Base-by-base conservation (phyloP, 2,888 invertebrate species). In the Idaea biselata region DNA sequence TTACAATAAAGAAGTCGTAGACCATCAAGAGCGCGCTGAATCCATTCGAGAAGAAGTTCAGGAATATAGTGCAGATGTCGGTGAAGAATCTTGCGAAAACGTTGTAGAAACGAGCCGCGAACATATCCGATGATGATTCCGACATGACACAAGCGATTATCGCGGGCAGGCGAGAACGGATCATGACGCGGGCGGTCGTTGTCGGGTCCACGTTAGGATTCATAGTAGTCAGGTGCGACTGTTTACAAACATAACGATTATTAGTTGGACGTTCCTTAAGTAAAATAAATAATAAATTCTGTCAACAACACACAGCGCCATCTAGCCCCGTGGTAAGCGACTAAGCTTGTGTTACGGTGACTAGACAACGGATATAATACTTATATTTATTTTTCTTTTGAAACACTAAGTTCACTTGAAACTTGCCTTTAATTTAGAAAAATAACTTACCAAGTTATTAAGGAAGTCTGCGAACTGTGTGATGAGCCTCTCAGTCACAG, bases 41-140 rank as follows among this genome's bases (percentile, higher is more conserved):
- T 0, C 82, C 83, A 1, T 83, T 73, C 0, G 64, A 63, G 66
- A 85, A 83, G 64, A 81, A 79, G 63, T 77, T 70, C 0, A 74
- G 68, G 11, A 88, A 65, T 1, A 88, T 72, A 0, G 82, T 71
- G 68, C 87, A 87, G 33, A 87, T 60, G 58, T 89, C 88, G 1
- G 70, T 75, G 73, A 79, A 87, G 16, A 88, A 71, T 0, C 82
- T 72, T 1, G 78, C 62, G 67, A 85, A 79, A 14, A 83, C 71
- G 1, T 74, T 64, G 67, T 85, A 88, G 78, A 86, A 87, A 0
- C 84, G 76, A 0, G 79, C 68, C 0, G 77, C 73, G 63, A 78
- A 78, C 62, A 67, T 53, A 0, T 81, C 83, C 0, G 70, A 72
- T 16, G 60, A 54, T 0, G 74, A 70, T 0, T 82, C 79, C 0